phyloP scores from a whole-genome alignment of 2,888 invertebrate genomes.

The Cephus runcator region DNA sequence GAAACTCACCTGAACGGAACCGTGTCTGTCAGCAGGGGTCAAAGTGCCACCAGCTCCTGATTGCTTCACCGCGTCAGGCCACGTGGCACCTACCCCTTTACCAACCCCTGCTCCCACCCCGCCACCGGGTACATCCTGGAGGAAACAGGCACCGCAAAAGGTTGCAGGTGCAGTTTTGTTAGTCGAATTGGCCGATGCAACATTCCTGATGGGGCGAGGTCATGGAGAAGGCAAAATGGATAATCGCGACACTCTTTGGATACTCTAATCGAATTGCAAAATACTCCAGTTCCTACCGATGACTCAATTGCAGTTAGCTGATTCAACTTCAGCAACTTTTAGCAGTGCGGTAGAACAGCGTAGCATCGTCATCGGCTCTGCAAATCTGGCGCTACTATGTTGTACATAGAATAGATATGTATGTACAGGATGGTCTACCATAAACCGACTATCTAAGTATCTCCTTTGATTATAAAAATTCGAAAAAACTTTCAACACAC shows the following conservation, averaged over 20 bases:
- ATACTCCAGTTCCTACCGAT: not conserved
- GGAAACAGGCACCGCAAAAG: slow-evolving; percentile 57
- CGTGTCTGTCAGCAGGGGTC: slow-evolving; percentile 95
- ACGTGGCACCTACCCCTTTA: slow-evolving; percentile 81
- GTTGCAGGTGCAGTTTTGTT: slow-evolving; percentile 33
- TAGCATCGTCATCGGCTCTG: not conserved
- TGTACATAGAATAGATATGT: not conserved
- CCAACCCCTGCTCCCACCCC: slow-evolving; percentile 67
- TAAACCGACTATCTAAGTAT: not conserved
- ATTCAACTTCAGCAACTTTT: not conserved
- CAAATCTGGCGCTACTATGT: not conserved
- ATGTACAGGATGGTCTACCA: not conserved
- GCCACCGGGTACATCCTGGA: slow-evolving; percentile 62
- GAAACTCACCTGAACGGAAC: slow-evolving; percentile 89
- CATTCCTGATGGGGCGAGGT: not conserved
- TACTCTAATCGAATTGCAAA: not conserved
- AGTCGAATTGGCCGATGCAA: slow-evolving; percentile 36
- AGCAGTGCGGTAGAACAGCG: not conserved
- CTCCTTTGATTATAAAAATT: not conserved
- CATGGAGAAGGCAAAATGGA: not conserved
- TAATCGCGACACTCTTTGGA: not conserved
- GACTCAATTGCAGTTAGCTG: not conserved
- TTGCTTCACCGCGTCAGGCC: slow-evolving; percentile 88
- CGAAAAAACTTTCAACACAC: not conserved
- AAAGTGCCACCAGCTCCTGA: slow-evolving; percentile 83